Evolutionary conservation across 1,140 invertebrate genomes (phyloP).

Genomic region (Leguminivora glycinivorella): DNA sequence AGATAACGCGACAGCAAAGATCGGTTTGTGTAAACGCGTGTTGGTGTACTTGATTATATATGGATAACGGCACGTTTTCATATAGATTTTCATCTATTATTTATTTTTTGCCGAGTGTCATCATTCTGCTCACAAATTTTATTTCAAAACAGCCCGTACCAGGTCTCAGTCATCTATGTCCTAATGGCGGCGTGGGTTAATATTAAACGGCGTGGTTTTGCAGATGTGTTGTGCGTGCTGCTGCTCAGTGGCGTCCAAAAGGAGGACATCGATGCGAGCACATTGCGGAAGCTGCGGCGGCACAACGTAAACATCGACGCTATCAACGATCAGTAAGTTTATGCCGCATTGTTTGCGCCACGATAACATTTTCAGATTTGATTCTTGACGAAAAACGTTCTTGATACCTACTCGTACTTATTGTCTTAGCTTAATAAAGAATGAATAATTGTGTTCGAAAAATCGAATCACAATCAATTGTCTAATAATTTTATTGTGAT

Average conservation of each 20-base stretch:
- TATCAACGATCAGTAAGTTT: constrained; percentile 59
- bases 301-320: constrained; percentile 62
- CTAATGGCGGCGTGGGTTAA: not conserved
- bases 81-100: not conserved
- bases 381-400: not conserved
- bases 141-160: too few species aligned
- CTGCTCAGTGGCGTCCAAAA: constrained; percentile 66
- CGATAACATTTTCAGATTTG: constrained; percentile 1
- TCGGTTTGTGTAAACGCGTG: not conserved
- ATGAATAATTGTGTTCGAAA: not conserved
- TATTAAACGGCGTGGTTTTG: constrained; percentile 30
- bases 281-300: constrained; percentile 54
- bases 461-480: not conserved
- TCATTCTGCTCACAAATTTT: too few species aligned
- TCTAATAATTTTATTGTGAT: too few species aligned
- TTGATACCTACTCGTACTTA: not conserved
- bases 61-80: constrained; percentile 10
- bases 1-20: not conserved
- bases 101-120: not conserved
- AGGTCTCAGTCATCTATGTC: not conserved
- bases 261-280: constrained; percentile 57
- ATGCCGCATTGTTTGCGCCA: not conserved
- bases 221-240: constrained; percentile 69
- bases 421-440: not conserved
- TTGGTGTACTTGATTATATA: not conserved